Evolutionary conservation across 2,113 vertebrate species (phyloP).

Genomic region (Poicephalus meyeri): DNA sequence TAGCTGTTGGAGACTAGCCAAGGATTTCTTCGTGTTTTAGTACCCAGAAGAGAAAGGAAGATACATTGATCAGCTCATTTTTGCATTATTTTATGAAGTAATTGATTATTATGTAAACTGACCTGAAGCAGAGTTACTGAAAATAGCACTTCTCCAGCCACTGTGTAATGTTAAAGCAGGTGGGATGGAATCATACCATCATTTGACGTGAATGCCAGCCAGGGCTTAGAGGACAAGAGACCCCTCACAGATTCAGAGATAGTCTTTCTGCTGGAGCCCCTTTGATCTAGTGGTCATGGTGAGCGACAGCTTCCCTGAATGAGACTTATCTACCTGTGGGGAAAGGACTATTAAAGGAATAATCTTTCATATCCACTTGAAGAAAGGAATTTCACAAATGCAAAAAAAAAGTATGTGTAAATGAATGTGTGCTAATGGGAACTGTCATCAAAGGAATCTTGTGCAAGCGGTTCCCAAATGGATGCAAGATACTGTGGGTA

Average conservation of each 20-base stretch:
- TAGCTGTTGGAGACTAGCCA: background rate
- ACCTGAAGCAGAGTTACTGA: background rate
- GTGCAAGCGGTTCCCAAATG: background rate
- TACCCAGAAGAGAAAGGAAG: background rate
- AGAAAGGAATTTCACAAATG: slow-evolving; percentile 66
- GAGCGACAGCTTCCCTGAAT: slow-evolving; percentile 32
- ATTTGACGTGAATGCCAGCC: background rate
- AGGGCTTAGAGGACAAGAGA: slow-evolving; percentile 1
- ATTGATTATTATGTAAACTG: background rate
- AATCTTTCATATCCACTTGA: slow-evolving; percentile 46
- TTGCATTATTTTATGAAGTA: background rate
- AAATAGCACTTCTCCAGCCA: background rate
- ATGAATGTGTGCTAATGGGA: slow-evolving; percentile 64
- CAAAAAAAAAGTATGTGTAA: background rate
- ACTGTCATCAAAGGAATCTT: slow-evolving; percentile 46
- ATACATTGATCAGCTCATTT: background rate
- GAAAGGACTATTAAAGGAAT: slow-evolving; percentile 13
- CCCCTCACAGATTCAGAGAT: background rate
- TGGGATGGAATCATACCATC: background rate
- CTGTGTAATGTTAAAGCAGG: background rate
- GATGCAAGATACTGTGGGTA: slow-evolving; percentile 31
- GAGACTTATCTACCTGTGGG: slow-evolving; percentile 23
- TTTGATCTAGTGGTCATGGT: slow-evolving; percentile 50
- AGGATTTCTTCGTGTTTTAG: background rate
- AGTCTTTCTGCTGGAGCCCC: slow-evolving; percentile 30